Conservation (phyloP, 2,113 vertebrate genomes). For the Rhinichthys klamathensis region DNA sequence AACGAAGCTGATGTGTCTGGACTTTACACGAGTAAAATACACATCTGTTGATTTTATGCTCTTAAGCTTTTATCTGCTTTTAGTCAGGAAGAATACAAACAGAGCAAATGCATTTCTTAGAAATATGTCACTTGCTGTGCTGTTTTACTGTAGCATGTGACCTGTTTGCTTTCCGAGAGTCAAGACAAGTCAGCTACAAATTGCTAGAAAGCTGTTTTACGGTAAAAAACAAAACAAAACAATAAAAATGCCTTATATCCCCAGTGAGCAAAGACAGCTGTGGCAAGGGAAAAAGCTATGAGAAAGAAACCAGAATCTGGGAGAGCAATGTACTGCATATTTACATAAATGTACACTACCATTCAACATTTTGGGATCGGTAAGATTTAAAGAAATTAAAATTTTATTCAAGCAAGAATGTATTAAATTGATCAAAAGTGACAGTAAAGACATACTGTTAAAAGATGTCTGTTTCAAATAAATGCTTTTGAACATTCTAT, state of each 20-base stretch:
- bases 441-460: no score
- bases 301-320: background rate
- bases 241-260: background rate
- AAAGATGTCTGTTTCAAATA: background rate
- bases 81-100: background rate
- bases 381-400: background rate
- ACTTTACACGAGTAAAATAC: background rate
- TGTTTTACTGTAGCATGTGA: conserved; percentile 34
- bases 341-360: background rate
- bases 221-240: no score
- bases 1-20: background rate
- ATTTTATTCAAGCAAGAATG: background rate
- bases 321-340: background rate
- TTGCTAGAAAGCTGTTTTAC: background rate
- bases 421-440: background rate
- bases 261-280: background rate
- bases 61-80: background rate
- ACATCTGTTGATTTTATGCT: background rate
- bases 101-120: conserved; percentile 6
- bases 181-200: conserved; percentile 6
- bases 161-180: conserved; percentile 15
- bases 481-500: no score
- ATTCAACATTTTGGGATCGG: background rate
- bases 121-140: conserved; percentile 1
- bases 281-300: background rate